Conservation (phyloP, 2,888 invertebrate species). For the Eulithis testata region DNA sequence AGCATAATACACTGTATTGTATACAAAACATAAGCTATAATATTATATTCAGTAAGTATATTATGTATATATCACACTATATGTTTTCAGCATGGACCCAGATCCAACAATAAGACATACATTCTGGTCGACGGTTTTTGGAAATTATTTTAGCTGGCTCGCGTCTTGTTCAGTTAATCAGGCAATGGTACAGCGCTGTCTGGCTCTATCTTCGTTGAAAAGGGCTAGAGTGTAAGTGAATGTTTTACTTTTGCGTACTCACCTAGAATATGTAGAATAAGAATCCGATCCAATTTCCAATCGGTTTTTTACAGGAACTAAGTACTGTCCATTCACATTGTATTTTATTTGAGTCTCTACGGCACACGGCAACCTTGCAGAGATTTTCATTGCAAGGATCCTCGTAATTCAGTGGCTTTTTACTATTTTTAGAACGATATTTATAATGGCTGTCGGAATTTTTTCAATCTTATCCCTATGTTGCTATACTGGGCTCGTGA, state of each 20-base stretch:
- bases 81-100: conserved; percentile 86
- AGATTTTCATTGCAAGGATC: no score
- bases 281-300: no score
- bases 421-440: conserved; percentile 85
- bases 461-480: conserved; percentile 90
- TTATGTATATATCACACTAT: no score
- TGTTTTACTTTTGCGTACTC: background rate
- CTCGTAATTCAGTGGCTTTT: no score
- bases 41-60: no score
- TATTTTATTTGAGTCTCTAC: no score
- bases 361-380: no score
- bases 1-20: background rate
- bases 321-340: no score
- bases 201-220: conserved; percentile 89
- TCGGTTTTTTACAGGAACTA: no score
- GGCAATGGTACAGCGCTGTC: conserved; percentile 93
- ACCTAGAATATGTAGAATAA: no score
- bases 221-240: conserved; percentile 88
- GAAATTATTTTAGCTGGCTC: conserved; percentile 92
- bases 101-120: conserved; percentile 92
- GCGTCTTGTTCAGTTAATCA: conserved; percentile 93
- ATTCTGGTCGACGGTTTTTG: conserved; percentile 91
- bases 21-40: no score
- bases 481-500: conserved; percentile 93
- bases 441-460: conserved; percentile 91